A percentile compares a stretch with the other conserved stretches of the same genome.
phyloP scores from a whole-genome alignment of 2,113 vertebrate species.

The Setophaga petechia region DNA sequence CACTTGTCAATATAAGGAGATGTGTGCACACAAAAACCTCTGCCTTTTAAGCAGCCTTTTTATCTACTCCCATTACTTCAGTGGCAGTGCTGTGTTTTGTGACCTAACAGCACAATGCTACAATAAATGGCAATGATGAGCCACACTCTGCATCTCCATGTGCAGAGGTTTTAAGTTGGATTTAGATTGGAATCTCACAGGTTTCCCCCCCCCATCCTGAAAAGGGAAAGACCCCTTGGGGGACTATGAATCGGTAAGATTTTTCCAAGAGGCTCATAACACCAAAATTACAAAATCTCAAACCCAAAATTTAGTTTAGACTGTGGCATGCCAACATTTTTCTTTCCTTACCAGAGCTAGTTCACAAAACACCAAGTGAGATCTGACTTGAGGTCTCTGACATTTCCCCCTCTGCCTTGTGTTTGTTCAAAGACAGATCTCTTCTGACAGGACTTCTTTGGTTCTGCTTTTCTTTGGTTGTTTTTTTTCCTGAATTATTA shows the following conservation, averaged over 20 bases:
- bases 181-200: neutral
- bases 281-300: neutral
- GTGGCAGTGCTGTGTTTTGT: neutral
- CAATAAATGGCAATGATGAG: neutral
- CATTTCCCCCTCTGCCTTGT: neutral
- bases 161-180: too few species aligned
- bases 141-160: accelerated
- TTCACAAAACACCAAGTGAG: neutral
- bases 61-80: neutral
- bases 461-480: neutral
- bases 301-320: neutral
- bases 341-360: neutral
- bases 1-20: slow-evolving; percentile 15
- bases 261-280: neutral
- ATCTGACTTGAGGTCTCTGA: neutral
- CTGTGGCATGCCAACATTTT: neutral
- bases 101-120: neutral
- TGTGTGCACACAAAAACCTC: neutral
- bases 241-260: neutral
- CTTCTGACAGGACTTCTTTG: neutral
- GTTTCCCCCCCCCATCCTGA: neutral
- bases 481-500: neutral
- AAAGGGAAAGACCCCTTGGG: accelerated
- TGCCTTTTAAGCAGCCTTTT: neutral
- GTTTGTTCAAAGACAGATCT: neutral